These are phyloP conservation scores for Hippocampus barbouri DNA, from an alignment of 2,113 vertebrate species.

Conservation along the genomic window DNA sequence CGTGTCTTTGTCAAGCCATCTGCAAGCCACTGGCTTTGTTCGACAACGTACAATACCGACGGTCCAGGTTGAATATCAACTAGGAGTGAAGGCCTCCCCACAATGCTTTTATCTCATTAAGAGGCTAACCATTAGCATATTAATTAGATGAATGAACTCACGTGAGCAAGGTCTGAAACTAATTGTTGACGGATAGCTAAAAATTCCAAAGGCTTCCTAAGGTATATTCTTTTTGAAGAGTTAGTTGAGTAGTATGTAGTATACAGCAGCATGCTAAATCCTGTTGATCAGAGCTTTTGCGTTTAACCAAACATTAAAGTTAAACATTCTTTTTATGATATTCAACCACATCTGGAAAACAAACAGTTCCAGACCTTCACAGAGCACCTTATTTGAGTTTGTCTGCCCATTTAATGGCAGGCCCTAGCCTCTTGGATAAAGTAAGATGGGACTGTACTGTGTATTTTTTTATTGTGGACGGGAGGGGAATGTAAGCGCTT, in stretches of 20 bases:
- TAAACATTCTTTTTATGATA: background rate
- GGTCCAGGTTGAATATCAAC: constrained; percentile 60
- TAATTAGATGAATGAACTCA: constrained; percentile 64
- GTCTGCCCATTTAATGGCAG: background rate
- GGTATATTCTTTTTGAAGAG: background rate
- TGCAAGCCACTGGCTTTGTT: constrained; percentile 46
- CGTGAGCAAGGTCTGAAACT: constrained; percentile 32
- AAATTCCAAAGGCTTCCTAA: background rate
- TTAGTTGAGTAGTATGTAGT: background rate
- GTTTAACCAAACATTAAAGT: constrained; percentile 2
- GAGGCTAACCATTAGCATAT: constrained; percentile 57
- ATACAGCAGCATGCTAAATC: background rate
- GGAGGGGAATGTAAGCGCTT: background rate
- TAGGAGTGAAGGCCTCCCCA: constrained; percentile 55
- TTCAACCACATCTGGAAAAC: background rate
- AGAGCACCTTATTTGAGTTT: background rate
- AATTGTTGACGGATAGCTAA: constrained; percentile 31
- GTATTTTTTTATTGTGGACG: background rate
- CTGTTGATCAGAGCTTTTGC: background rate
- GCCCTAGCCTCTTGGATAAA: background rate
- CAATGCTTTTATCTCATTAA: constrained; percentile 54
- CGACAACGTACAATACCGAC: constrained; percentile 22
- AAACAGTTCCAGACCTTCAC: background rate
- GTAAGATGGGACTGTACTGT: background rate
- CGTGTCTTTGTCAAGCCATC: constrained; percentile 37